Evolutionary conservation across 2,113 vertebrate species (phyloP).

Genomic region (Daboia siamensis): DNA sequence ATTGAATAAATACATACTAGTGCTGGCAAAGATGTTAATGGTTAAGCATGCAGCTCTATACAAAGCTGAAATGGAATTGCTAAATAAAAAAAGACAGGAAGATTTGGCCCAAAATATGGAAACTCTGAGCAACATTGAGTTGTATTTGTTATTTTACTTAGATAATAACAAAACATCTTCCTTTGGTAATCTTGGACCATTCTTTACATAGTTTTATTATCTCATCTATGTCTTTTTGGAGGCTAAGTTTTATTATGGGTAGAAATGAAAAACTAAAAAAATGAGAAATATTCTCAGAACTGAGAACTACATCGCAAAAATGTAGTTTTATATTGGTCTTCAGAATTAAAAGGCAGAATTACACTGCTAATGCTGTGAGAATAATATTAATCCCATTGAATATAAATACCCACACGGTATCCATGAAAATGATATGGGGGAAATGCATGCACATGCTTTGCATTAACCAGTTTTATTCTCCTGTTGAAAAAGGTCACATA

Average conservation of each 20-base stretch:
- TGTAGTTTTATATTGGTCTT: fast-evolving
- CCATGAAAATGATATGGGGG: background rate
- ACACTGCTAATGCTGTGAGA: background rate
- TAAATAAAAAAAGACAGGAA: conserved; percentile 26
- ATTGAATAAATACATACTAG: background rate
- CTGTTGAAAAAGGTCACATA: background rate
- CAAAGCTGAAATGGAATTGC: conserved; percentile 18
- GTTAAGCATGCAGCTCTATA: background rate
- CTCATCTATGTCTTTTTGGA: conserved; percentile 16
- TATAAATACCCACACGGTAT: background rate
- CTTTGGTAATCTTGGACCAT: conserved; percentile 11
- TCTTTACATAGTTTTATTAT: conserved; percentile 26
- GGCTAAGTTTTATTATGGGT: conserved; percentile 14
- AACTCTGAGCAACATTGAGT: conserved; percentile 33
- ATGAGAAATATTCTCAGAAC: background rate
- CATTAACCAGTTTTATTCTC: background rate
- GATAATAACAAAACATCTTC: conserved; percentile 26
- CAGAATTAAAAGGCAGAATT: background rate
- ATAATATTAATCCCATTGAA: background rate
- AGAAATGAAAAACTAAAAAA: background rate
- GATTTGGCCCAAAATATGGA: conserved; percentile 17
- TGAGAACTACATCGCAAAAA: background rate
- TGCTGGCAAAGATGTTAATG: background rate
- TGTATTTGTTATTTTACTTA: background rate
- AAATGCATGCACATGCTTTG: background rate